Conservation (phyloP, 2,888 invertebrate species). For the Dermolepida albohirtum region DNA sequence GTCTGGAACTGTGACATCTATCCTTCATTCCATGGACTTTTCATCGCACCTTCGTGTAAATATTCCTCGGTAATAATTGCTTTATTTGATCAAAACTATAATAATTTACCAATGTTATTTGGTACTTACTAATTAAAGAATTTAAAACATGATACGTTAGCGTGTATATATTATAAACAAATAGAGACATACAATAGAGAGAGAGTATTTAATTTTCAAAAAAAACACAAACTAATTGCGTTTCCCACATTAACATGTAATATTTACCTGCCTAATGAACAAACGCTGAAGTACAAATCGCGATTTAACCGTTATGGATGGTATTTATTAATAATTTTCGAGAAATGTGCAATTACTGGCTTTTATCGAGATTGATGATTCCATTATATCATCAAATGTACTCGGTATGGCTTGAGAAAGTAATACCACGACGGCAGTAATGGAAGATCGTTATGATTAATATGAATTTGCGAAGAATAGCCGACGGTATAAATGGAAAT, state of each 20-base stretch:
- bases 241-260: slow-evolving; percentile 15
- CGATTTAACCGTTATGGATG: slow-evolving; percentile 16
- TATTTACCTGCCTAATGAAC: slow-evolving; percentile 18
- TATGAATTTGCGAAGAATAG: slow-evolving; percentile 1
- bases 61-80: no score
- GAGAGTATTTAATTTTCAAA: slow-evolving; percentile 17
- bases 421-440: slow-evolving; percentile 15
- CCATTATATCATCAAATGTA: slow-evolving; percentile 27
- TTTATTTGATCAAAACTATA: no score
- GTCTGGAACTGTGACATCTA: no score
- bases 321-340: slow-evolving; percentile 31
- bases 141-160: background rate
- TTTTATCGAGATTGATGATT: slow-evolving; percentile 33
- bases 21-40: no score
- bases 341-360: slow-evolving; percentile 31
- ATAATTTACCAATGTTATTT: no score
- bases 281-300: slow-evolving; percentile 22
- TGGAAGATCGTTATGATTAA: slow-evolving; percentile 17
- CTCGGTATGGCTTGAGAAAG: slow-evolving; percentile 22
- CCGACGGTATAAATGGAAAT: background rate
- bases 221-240: slow-evolving; percentile 7
- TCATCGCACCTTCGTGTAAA: no score
- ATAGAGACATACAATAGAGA: background rate
- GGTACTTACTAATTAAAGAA: background rate
- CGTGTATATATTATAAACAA: background rate